Percentiles rank a stretch among this genome's conserved stretches.
phyloP scores from a whole-genome alignment of 1,140 invertebrate species.

The Leptestheria dahalacensis region DNA sequence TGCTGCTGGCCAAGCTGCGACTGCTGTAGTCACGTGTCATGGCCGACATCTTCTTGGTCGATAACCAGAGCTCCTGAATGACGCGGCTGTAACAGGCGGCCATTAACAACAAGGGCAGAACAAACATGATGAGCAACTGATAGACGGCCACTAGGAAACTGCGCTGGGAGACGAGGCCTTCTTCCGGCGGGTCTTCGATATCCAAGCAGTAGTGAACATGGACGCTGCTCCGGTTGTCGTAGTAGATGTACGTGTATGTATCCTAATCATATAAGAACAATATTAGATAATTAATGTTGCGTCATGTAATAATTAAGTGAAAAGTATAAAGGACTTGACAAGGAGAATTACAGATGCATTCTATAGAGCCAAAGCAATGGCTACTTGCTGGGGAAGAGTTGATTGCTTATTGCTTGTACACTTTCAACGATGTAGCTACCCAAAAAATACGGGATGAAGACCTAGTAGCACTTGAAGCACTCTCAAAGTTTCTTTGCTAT shows the following conservation, averaged over 20 bases:
- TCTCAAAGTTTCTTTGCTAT: no score
- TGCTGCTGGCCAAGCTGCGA: not conserved
- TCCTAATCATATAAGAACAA: slow-evolving; percentile 21
- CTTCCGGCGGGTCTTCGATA: slow-evolving; percentile 13
- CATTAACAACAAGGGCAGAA: slow-evolving; percentile 31
- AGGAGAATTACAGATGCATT: no score
- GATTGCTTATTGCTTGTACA: no score
- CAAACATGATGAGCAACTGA: slow-evolving; percentile 31
- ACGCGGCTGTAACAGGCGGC: slow-evolving; percentile 32
- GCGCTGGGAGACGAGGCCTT: not conserved
- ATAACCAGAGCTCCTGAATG: slow-evolving; percentile 35
- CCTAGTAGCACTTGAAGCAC: no score
- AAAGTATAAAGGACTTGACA: not conserved
- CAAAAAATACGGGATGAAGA: no score
- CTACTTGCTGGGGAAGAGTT: no score
- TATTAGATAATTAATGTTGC: not conserved
- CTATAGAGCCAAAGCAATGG: no score
- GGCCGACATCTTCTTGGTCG: slow-evolving; percentile 28
- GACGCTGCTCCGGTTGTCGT: slow-evolving; percentile 26
- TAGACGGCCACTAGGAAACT: slow-evolving; percentile 26
- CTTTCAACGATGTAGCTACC: no score
- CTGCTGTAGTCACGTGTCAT: slow-evolving; percentile 22
- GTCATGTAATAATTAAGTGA: not conserved
- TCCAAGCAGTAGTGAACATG: slow-evolving; percentile 27
- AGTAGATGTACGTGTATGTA: slow-evolving; percentile 24